phyloP scores from a whole-genome alignment of 2,888 invertebrate species.

The Notodromas monacha region DNA sequence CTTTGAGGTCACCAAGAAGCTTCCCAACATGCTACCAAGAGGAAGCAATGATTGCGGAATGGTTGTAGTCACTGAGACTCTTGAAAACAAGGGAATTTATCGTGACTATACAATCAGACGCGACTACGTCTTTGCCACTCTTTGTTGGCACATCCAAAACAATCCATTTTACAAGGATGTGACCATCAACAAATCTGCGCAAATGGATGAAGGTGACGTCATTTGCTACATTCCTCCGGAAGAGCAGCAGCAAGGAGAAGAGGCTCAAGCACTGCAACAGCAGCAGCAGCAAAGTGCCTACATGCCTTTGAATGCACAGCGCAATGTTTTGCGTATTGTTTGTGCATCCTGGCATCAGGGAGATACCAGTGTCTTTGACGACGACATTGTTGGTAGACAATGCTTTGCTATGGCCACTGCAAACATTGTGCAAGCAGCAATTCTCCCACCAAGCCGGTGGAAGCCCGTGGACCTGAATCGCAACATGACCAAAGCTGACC shows the following conservation, averaged over 20 bases:
- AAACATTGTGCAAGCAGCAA: slow-evolving; percentile 8
- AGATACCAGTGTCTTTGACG: slow-evolving; percentile 5
- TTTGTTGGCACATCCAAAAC: slow-evolving; percentile 7
- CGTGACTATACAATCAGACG: slow-evolving; percentile 7
- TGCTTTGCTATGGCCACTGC: slow-evolving; percentile 8
- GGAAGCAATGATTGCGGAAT: neutral
- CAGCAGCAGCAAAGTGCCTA: no score
- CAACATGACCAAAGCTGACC: slow-evolving; percentile 6
- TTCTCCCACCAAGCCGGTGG: slow-evolving; percentile 6
- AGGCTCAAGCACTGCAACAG: neutral
- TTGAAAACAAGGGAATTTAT: slow-evolving; percentile 8
- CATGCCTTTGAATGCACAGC: neutral
- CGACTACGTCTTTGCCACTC: slow-evolving; percentile 2
- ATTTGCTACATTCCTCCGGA: neutral
- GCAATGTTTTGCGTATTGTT: neutral
- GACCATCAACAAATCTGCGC: slow-evolving; percentile 6
- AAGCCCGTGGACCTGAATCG: neutral
- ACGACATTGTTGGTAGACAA: slow-evolving; percentile 8
- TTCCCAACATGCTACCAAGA: slow-evolving; percentile 8
- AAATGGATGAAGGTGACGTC: slow-evolving; percentile 1
- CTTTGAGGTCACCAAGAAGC: slow-evolving; percentile 7
- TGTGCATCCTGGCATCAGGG: slow-evolving; percentile 7
- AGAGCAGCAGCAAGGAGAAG: neutral
- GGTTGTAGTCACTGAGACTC: slow-evolving; percentile 8
- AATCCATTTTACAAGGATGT: slow-evolving; percentile 9